phyloP scores from a whole-genome alignment of 2,797 vertebrate species.

The Sebastiscus albofasciatus region DNA sequence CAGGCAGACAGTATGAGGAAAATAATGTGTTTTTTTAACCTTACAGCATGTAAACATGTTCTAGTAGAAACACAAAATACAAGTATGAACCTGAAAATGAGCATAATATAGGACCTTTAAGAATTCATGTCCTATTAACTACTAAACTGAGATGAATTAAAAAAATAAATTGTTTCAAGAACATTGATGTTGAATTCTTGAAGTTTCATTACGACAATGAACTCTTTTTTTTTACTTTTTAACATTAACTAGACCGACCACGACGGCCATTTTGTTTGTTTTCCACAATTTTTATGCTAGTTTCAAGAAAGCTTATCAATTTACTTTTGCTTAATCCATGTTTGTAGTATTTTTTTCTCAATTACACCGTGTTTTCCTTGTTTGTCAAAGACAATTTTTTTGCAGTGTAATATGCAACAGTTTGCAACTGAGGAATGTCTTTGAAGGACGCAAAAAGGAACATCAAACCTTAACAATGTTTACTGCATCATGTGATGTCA shows the following conservation, averaged over 20 bases:
- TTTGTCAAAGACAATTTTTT: background rate
- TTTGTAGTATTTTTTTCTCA: background rate
- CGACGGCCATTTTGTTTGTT: no score
- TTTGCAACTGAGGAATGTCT: background rate
- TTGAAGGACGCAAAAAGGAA: background rate
- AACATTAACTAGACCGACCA: no score
- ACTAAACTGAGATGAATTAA: background rate
- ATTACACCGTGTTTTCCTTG: background rate
- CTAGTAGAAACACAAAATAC: no score
- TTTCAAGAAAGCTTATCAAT: no score
- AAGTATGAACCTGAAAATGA: no score
- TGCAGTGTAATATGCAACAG: background rate
- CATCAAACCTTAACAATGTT: background rate
- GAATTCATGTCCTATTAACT: background rate
- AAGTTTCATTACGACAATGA: background rate
- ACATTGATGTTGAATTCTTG: background rate
- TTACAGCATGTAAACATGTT: no score
- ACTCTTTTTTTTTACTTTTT: background rate
- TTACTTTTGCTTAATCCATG: no score
- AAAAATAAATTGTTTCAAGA: rapidly evolving
- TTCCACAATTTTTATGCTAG: no score
- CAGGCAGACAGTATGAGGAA: no score
- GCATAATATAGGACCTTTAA: no score
- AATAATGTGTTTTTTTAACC: no score
- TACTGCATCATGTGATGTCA: constrained; percentile 2